These are phyloP conservation scores for Rachycentron canadum DNA, from an alignment of 2,797 vertebrate species.

Conservation along the genomic window DNA sequence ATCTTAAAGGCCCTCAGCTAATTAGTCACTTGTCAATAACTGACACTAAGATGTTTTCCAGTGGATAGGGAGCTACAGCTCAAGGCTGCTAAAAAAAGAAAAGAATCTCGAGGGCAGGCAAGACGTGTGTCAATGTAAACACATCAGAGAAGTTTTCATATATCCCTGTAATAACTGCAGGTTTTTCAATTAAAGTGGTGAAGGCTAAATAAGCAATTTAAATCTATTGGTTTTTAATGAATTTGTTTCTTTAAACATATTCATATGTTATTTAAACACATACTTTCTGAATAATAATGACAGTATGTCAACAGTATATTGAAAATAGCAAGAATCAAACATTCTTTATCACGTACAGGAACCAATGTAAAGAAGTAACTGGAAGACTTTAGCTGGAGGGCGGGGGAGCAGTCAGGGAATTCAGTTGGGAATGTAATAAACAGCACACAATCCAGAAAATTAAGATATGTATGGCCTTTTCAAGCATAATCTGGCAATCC, in stretches of 20 bases:
- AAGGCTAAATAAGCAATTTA: slow-evolving; percentile 13
- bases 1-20: slow-evolving; percentile 66
- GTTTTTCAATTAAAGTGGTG: neutral
- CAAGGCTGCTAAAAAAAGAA: slow-evolving; percentile 29
- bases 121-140: slow-evolving; percentile 16
- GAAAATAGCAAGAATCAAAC: neutral
- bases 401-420: slow-evolving; percentile 20
- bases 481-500: slow-evolving; percentile 22
- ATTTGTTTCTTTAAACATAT: no score
- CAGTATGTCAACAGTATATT: neutral
- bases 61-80: slow-evolving; percentile 43
- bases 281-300: slow-evolving; percentile 1
- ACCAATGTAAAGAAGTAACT: neutral
- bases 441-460: slow-evolving; percentile 40
- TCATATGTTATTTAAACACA: neutral
- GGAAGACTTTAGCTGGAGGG: neutral
- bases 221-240: slow-evolving; percentile 5
- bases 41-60: slow-evolving; percentile 70
- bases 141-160: slow-evolving; percentile 29
- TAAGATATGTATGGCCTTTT: slow-evolving; percentile 44
- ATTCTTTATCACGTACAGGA: neutral
- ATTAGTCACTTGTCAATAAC: slow-evolving; percentile 79
- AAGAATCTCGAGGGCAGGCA: slow-evolving; percentile 48
- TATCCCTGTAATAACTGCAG: slow-evolving; percentile 8
- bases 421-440: slow-evolving; percentile 44